These are phyloP conservation scores for Priocnemis perturbator DNA, from an alignment of 2,888 invertebrate genomes.

Conservation along the genomic window DNA sequence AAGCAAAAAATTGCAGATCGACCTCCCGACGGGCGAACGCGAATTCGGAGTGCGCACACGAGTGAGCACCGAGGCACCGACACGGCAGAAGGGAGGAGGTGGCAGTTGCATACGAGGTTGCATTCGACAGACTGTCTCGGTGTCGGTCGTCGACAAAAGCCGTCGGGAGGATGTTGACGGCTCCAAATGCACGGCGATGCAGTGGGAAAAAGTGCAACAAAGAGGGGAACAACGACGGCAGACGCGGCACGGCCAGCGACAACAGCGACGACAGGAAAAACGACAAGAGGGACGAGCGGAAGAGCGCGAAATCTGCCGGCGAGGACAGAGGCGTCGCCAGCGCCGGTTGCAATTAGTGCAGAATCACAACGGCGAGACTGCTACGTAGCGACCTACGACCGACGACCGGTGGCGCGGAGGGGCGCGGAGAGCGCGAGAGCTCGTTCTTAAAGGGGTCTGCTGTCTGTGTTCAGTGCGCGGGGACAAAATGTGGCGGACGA, in stretches of 20 bases:
- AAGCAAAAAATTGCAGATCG: no score
- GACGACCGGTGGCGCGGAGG: conserved; percentile 40
- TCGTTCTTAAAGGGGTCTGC: conserved; percentile 25
- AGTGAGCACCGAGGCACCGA: no score
- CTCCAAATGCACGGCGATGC: conserved; percentile 1
- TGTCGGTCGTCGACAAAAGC: conserved; percentile 18
- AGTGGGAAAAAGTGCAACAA: conserved; percentile 4
- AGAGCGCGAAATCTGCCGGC: neutral
- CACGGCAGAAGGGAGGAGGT: no score
- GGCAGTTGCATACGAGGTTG: no score
- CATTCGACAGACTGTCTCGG: no score
- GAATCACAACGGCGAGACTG: conserved; percentile 51
- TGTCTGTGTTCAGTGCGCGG: conserved; percentile 43
- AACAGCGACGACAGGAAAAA: conserved; percentile 7
- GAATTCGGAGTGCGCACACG: no score
- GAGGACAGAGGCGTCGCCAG: conserved; percentile 27
- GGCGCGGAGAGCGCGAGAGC: conserved; percentile 13
- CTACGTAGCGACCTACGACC: conserved; percentile 32
- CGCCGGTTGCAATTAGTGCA: conserved; percentile 56
- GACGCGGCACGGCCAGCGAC: conserved; percentile 37
- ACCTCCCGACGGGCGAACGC: no score
- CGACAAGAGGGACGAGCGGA: neutral
- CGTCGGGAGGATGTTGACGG: conserved; percentile 47
- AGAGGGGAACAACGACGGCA: neutral
- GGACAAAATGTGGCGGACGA: conserved; percentile 65